Evolutionary conservation across 2,888 invertebrate genomes (phyloP), one percentile per base, ranked within the genome.

Genomic region (Parnassius mnemosyne): DNA sequence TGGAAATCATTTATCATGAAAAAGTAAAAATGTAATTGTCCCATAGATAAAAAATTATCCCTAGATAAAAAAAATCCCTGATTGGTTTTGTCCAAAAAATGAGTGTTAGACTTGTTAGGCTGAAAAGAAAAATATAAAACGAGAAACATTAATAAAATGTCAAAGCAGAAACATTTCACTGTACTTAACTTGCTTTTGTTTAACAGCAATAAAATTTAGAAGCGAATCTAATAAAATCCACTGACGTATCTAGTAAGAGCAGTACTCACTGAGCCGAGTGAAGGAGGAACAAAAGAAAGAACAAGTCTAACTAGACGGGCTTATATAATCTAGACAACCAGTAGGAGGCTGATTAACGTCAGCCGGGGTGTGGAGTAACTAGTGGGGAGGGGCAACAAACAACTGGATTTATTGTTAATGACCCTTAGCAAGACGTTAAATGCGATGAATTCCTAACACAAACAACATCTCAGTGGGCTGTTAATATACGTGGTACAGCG

Each of bases 341-440:
- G 76, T 74, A 80, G 77, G 80, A 83, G 83, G 80, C 85, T 89
- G 87, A 89, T 89, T 87, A 87, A 83, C 83, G 84, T 85, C 80
- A 81, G 80, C 67, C 67, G 74, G 74, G 75, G 77, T 71, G 71
- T 68, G 77, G 75, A 77, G 75, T 70, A 78, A 74, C 76, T 71
- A 70, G 73, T 68, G 67, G 70, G 71, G 71, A 71, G 73, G 76
- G 72, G 78, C 77, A 76, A 77, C 83, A 84, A 88, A 86, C 85
- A 83, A 75, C 76, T 73, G 76, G 83, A 89, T 89, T 89, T 88
- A 88, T 87, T 79, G 86, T 84, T 86, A 88, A 85, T 84, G 78
- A 82, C 76, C 80, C 79, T 76, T 73, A 78, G 78, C 76, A 76
- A 79, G 82, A 84, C 83, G 79, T 78, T 81, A 80, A 83, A 80